Conservation (phyloP, 2,888 invertebrate species). For the Yponomeuta evonymella region DNA sequence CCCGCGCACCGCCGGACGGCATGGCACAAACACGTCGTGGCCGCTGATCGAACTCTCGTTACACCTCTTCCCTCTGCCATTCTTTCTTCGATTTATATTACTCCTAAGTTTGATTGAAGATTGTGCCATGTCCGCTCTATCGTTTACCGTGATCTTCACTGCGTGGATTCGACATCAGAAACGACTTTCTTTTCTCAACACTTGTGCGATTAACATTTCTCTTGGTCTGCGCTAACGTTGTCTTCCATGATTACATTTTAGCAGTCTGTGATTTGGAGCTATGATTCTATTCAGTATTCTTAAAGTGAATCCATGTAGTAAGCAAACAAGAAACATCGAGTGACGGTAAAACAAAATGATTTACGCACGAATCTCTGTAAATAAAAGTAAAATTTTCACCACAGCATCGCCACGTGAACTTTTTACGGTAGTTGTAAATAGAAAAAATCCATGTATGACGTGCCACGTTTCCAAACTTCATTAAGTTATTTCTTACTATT, state of each 20-base stretch:
- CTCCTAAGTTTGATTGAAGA: slow-evolving; percentile 6
- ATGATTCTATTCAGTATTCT: neutral
- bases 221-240: neutral
- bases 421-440: slow-evolving; percentile 46
- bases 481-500: slow-evolving; percentile 63
- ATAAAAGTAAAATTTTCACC: neutral
- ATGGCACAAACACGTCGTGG: neutral
- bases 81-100: neutral
- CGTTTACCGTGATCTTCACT: neutral
- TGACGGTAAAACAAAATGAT: neutral
- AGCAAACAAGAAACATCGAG: neutral
- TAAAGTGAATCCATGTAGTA: neutral
- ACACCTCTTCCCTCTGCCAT: neutral
- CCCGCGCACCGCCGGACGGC: slow-evolving; percentile 6
- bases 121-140: slow-evolving; percentile 10
- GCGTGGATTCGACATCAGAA: neutral
- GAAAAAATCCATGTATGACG: slow-evolving; percentile 39
- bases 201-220: neutral
- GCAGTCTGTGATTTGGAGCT: neutral
- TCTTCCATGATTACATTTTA: neutral
- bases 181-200: neutral
- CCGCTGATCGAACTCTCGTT: slow-evolving; percentile 11
- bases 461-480: slow-evolving; percentile 66
- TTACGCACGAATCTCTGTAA: neutral
- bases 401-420: neutral